Evolutionary conservation across 2,113 vertebrate species (phyloP), one percentile per base, ranked within the genome.

Genomic region (Xiphophorus hellerii): DNA sequence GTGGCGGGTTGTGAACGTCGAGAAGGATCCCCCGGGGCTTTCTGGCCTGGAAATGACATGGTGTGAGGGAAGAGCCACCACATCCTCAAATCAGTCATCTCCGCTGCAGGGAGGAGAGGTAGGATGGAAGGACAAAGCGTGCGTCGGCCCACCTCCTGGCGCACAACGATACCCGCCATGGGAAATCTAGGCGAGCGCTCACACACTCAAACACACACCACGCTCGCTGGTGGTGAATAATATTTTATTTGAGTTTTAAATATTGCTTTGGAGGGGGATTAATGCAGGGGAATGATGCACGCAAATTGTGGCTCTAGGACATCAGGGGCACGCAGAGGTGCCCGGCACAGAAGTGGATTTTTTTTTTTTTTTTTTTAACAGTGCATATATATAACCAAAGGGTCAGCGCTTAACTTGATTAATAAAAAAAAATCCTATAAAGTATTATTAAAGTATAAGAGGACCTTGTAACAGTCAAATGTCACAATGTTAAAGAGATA

Each of bases 31-130:
- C 88, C 0, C 6, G 72, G 78, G 91, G 82, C 54, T 77, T 22
- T 60, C 83, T 92, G 92, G 88, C 92, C 92, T 92, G 92, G 87
- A 93, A 92, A 92, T 93, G 95, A 94, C 94, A 95, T 78, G 80
- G 87, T 91, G 92, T 93, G 93, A 93, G 92, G 89, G 85, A 94
- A 93, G 93, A 94, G 90, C 91, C 86, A 88, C 88, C 84, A 70
- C 87, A 89, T 82, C 61, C 78, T 81, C 67, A 81, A 93, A 94
- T 93, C 91, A 89, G 83, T 94, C 92, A 93, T 90, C 84, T 92
- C 90, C 90, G 94, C 90, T 89, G 89, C 80, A 85, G 80, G 79
- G 88, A 37, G 79, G 76, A 87, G 27, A 82, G 77, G 75, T 73
- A 87, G 82, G 78, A 86, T 92, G 87, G 78, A 86, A 92, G 87